A percentile compares a stretch with the other conserved stretches of the same genome.
phyloP scores from a whole-genome alignment of 2,888 invertebrate species.

The Plebejus melissa region DNA sequence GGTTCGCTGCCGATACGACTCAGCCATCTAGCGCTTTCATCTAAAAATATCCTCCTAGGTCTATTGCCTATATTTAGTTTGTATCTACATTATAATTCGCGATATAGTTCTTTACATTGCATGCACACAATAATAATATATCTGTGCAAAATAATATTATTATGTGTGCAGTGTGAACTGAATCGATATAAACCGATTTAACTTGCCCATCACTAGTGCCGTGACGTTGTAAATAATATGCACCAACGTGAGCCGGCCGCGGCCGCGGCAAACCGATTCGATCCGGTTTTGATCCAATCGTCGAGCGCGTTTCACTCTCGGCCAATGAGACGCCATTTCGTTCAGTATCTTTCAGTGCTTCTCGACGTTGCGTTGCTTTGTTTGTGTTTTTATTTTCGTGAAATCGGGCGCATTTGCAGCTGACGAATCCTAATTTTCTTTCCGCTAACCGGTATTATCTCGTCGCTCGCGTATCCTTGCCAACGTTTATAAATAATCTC shows the following conservation, averaged over 20 bases:
- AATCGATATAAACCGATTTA: slow-evolving; percentile 39
- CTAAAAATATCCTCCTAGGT: slow-evolving; percentile 32
- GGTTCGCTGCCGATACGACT: slow-evolving; percentile 44
- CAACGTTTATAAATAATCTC: slow-evolving; percentile 30
- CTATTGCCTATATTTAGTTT: background rate
- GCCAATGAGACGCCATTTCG: slow-evolving; percentile 65
- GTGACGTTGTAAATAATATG: slow-evolving; percentile 47
- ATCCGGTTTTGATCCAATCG: slow-evolving; percentile 71
- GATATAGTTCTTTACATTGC: slow-evolving; percentile 1
- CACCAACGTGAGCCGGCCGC: slow-evolving; percentile 67
- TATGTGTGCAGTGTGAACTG: slow-evolving; percentile 22
- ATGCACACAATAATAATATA: background rate
- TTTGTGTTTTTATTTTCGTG: slow-evolving; percentile 27
- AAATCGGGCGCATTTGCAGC: slow-evolving; percentile 42
- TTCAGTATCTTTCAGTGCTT: slow-evolving; percentile 58
- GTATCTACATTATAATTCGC: background rate
- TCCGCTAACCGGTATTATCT: slow-evolving; percentile 49
- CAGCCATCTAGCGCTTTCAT: slow-evolving; percentile 28
- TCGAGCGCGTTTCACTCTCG: slow-evolving; percentile 58
- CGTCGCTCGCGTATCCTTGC: slow-evolving; percentile 32
- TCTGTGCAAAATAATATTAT: background rate
- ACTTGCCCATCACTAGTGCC: slow-evolving; percentile 55
- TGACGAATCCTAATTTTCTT: slow-evolving; percentile 42
- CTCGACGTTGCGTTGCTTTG: slow-evolving; percentile 44
- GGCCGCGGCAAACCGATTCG: slow-evolving; percentile 66